Percentiles rank a stretch among this genome's conserved stretches.
These are phyloP conservation scores for Cairina moschata DNA, from an alignment of 2,113 vertebrate genomes.

Conservation along the genomic window DNA sequence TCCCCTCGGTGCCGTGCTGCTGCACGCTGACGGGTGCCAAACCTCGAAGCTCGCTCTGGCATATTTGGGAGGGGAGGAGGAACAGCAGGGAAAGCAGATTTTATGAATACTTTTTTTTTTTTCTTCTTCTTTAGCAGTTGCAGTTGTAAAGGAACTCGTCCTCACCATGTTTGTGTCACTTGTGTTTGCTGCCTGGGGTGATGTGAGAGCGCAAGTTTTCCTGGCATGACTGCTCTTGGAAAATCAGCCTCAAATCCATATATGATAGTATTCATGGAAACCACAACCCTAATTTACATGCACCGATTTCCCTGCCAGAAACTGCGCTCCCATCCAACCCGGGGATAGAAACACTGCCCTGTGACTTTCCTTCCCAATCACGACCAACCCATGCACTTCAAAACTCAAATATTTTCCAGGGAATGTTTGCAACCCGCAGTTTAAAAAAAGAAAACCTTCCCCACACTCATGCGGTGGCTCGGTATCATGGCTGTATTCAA, in stretches of 20 bases:
- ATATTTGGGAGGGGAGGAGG: constrained; percentile 13
- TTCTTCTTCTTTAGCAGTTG: background rate
- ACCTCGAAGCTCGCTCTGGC: background rate
- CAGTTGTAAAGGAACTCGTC: constrained; percentile 57
- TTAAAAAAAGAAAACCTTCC: constrained; percentile 30
- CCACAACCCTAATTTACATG: constrained; percentile 58
- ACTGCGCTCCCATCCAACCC: background rate
- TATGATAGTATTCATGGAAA: constrained; percentile 67
- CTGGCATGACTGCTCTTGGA: constrained; percentile 37
- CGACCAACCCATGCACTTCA: background rate
- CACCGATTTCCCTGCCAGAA: constrained; percentile 42
- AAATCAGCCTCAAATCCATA: constrained; percentile 65
- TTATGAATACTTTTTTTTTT: constrained; percentile 37
- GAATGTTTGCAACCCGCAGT: constrained; percentile 5
- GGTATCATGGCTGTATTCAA: background rate
- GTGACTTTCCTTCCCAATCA: constrained; percentile 46
- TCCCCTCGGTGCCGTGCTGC: background rate
- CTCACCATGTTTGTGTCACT: constrained; percentile 55
- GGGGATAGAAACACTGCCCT: background rate
- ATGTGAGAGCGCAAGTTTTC: constrained; percentile 57
- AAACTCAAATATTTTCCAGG: constrained; percentile 53
- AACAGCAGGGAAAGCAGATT: constrained; percentile 60
- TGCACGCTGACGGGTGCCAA: background rate
- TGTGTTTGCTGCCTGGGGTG: constrained; percentile 22
- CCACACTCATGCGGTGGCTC: background rate